Evolutionary conservation across 2,888 invertebrate genomes (phyloP), one percentile per base, ranked within the genome.

Genomic region (Parascotia fuliginaria): DNA sequence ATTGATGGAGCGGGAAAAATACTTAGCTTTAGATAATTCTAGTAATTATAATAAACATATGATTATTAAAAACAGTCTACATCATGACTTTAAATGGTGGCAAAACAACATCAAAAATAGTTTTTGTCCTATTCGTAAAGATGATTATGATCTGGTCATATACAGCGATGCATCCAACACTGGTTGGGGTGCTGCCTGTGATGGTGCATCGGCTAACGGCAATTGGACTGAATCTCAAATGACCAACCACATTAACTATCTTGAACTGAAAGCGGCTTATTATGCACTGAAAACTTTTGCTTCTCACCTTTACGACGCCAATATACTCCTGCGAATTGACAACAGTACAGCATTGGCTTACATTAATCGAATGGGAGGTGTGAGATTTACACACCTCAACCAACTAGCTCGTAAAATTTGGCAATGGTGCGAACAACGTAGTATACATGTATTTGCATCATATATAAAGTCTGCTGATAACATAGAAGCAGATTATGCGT

Each of bases 341-440:
- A 55, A 59, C 9, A 55, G 52, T 0, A 59, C 55, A 0, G 55
- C 60, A 0, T 1, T 55, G n/a, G 42, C 53, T 14, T 55, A 55
- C 12, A 50, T 60, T 3, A 60, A 60, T 29, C 47, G 60, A 0
- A 55, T 55, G 55, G 53, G 50, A 0, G 53, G 60, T 7, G 49
- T 55, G 0, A 50, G 33, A 9, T 55, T 43, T n/a, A 53, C 53
- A 2, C 55, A 60, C 12, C 43, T 58, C n/a, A 49, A 52, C 34
- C 33, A 62, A 0, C 5, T 46, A 4, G 16, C 53, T 0, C 40
- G 42, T 43, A 0, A 3, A 0, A 44, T 59, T 37, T 46, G 60
- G 58, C 48, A 56, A 7, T 36, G 9, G 27, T 27, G 27, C 7
- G 27, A 27, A 27, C 4, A 27, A 9, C 27, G 27, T 2, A 27